Evolutionary conservation across 2,797 vertebrate species (phyloP), one percentile per base, ranked within the genome.

Genomic region (Knipowitschia caucasica): DNA sequence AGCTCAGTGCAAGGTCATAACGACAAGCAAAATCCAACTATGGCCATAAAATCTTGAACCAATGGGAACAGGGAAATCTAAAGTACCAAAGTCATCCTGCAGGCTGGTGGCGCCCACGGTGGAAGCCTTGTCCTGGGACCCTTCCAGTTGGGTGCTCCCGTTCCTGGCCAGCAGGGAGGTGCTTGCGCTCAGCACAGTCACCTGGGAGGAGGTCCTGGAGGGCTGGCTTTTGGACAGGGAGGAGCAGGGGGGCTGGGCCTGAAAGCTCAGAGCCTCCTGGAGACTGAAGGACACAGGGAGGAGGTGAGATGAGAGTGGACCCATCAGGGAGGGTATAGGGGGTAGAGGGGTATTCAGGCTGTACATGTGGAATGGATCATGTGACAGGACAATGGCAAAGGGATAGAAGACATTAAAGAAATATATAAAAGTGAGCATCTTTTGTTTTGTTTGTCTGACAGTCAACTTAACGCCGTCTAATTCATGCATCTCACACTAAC

Each of bases 141-240:
- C 93, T 87, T 98, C 96, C 91, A 98, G 92, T 88, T 94, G 94
- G 76, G 92, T 88, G 92, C 95, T 98, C 92, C 94, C 96, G 78
- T 95, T 98, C 94, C 95, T 98, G 95, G 96, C 94, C 96, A 98
- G 95, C 94, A 98, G 94, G 94, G 96, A 95, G 88, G 95, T 83
- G 77, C 95, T 97, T 82, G 94, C 88, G 80, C 94, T 93, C 88
- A 95, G 93, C 89, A 96, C 92, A 75, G 96, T 94, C 83, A 95
- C 92, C 92, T 96, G 96, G 88, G 94, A 94, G 60, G 92, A 92
- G 86, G 95, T 92, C 65, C 93, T 79, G 88, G 94, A 92, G 27
- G 95, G 91, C 92, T 94, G 95, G 85, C 89, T 89, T 93, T 90
- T 94, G 90, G 91, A 89, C 92, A 95, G 95, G 87, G 88, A 87